Percentiles rank a stretch among this genome's conserved stretches.
Evolutionary conservation across 2,113 vertebrate genomes (phyloP).

Genomic region (Brevimyrus niger): DNA sequence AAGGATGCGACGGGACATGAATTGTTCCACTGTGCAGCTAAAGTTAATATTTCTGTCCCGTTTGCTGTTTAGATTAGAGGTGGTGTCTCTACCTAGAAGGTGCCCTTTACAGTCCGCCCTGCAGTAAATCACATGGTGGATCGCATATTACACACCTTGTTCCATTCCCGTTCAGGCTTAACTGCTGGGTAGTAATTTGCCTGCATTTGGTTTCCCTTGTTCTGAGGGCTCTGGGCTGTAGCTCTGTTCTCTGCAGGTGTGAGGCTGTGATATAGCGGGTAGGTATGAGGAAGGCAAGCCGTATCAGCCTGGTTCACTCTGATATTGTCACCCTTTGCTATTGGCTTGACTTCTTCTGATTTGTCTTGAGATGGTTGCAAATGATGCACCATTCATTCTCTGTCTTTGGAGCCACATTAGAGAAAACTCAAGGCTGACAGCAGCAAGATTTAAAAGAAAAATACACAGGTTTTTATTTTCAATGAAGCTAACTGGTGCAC

Average conservation of each 20-base stretch:
- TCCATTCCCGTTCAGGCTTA: background rate
- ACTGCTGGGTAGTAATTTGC: slow-evolving; percentile 17
- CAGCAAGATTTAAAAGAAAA: background rate
- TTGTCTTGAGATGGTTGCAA: background rate
- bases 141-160: background rate
- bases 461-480: no score
- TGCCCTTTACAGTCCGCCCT: background rate
- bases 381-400: background rate
- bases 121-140: slow-evolving; percentile 13
- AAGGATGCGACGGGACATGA: no score
- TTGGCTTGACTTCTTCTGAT: background rate
- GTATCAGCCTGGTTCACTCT: background rate
- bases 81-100: background rate
- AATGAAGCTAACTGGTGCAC: no score
- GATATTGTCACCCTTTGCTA: background rate
- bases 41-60: no score
- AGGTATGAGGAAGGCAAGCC: background rate
- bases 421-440: background rate
- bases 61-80: no score
- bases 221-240: background rate
- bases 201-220: slow-evolving; percentile 20
- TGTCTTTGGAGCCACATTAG: background rate
- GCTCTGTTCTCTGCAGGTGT: background rate
- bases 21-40: no score
- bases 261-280: background rate